phyloP scores from a whole-genome alignment of 2,113 vertebrate species.

The Carassius carassius region DNA sequence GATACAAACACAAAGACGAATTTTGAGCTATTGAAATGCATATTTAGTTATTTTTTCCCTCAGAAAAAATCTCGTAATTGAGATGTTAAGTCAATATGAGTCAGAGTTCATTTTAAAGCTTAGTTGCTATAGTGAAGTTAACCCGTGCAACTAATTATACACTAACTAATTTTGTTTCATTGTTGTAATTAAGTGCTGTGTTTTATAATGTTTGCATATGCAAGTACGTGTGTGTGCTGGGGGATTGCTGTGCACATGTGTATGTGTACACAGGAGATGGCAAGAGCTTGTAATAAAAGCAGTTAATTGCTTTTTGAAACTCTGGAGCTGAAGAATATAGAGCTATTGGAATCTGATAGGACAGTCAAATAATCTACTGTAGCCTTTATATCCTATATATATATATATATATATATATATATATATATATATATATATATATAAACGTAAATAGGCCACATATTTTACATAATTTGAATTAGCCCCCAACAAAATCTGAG shows the following conservation, averaged over 20 bases:
- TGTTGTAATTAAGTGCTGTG: conserved; percentile 53
- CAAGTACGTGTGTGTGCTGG: conserved; percentile 51
- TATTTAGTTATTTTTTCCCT: not conserved
- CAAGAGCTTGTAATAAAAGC: conserved; percentile 2
- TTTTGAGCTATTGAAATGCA: conserved; percentile 3
- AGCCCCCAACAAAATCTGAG: not conserved
- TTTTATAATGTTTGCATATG: conserved; percentile 57
- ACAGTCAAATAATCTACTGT: conserved; percentile 11
- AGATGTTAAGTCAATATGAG: conserved; percentile 50
- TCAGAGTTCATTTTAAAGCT: conserved; percentile 42
- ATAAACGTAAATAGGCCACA: not conserved
- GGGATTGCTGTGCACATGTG: conserved; percentile 48
- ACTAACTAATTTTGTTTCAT: conserved; percentile 45
- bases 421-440: no score
- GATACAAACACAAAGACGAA: not conserved
- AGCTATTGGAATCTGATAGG: conserved; percentile 34
- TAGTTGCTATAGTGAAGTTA: conserved; percentile 44
- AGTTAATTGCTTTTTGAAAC: conserved; percentile 40
- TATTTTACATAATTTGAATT: not conserved
- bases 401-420: no score
- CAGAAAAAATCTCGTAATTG: conserved; percentile 37
- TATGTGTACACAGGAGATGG: conserved; percentile 58
- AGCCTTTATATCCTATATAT: not conserved
- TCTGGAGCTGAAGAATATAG: conserved; percentile 35
- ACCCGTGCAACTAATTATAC: conserved; percentile 53